Percentiles rank a stretch among this genome's conserved stretches.
Conservation (phyloP, 2,113 vertebrate genomes). For the Myrmecobius fasciatus region DNA sequence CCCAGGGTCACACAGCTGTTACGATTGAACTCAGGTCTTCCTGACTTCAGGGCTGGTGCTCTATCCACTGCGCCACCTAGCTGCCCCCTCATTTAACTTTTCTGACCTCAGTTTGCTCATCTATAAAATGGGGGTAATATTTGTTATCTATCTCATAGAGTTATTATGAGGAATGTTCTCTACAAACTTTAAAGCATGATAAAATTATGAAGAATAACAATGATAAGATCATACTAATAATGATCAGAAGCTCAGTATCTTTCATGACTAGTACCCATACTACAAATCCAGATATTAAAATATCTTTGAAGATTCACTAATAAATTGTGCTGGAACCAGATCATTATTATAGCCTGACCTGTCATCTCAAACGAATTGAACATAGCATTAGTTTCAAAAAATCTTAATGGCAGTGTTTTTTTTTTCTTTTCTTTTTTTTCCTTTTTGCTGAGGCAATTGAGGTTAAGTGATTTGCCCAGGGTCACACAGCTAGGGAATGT, state of each 20-base stretch:
- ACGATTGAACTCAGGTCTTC: no score
- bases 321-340: background rate
- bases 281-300: background rate
- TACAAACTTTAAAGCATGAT: background rate
- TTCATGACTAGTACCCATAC: background rate
- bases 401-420: background rate
- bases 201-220: background rate
- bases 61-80: no score
- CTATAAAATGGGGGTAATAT: background rate
- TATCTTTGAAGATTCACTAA: background rate
- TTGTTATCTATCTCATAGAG: background rate
- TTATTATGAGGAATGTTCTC: background rate
- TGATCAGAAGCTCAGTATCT: background rate
- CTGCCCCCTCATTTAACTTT: background rate
- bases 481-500: no score
- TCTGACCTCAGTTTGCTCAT: background rate
- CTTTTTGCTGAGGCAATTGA: no score
- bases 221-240: background rate
- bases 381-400: background rate
- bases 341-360: background rate
- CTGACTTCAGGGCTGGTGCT: no score
- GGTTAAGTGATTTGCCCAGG: no score
- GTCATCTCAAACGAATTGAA: background rate
- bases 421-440: no score
- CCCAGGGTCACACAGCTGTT: no score